Base-by-base conservation (phyloP, 2,797 vertebrate species). In the Furcifer pardalis region DNA sequence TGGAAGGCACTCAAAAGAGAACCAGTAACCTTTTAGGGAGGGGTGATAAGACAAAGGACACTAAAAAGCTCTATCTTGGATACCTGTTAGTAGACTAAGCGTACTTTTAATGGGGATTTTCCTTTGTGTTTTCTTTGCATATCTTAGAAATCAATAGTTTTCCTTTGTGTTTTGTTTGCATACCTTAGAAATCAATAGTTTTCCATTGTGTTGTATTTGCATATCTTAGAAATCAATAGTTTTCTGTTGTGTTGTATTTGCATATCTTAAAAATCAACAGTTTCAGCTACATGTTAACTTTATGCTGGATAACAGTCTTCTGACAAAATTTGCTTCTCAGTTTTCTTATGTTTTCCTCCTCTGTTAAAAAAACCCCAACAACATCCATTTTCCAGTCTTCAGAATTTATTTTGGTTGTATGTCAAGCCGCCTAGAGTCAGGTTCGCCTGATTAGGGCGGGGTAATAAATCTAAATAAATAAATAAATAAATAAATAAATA, bases 1-100 rank as follows among this genome's bases (percentile, higher is more conserved):
- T 59, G 77, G 90, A 89, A 89, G 40, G 65, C 88, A 88, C 91
- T 93, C 91, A 86, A 82, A 92, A 91, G 27, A 73, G 83, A 84
- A 92, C 73, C 44, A 79, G 83, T 82, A 76, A 52, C 83, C 86
- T 86, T 59, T 83, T n/a, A n/a, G n/a, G n/a, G n/a, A n/a, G 71
- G 30, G 30, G 82, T 82, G 89, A 92, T 71, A 89, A 87, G 63
- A 83, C 91, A 79, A 46, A 81, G 81, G 86, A n/a, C 40, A 79
- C 72, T 37, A 1, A 3, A 56, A 2, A 74, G 80, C 75, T 59
- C 73, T 87, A 85, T 77, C 74, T 78, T 63, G 56, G 52, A 23
- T 80, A 69, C 7, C 75, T 88, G 17, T 92, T 89, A 90, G 69
- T 65, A 52, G 82, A 52, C 52, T 19, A 56, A 56, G 52, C 2